A percentile compares a stretch with the other conserved stretches of the same genome.
These are phyloP conservation scores for Leptoteleia sp. DNA, from an alignment of 1,140 invertebrate species.

Conservation along the genomic window DNA sequence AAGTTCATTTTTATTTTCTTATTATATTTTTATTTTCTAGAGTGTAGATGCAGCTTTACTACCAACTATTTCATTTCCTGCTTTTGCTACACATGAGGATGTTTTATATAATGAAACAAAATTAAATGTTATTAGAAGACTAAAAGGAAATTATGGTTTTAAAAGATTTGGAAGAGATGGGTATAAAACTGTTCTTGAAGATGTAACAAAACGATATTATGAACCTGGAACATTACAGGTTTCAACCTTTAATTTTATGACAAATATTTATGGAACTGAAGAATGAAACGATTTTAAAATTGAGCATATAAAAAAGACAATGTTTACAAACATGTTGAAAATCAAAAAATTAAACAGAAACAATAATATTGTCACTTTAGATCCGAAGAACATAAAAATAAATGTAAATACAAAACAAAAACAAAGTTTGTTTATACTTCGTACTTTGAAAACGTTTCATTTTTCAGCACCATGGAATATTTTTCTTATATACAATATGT, in stretches of 20 bases:
- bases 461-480: no score
- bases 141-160: conserved; percentile 95
- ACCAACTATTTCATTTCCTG: conserved; percentile 97
- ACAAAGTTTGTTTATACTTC: no score
- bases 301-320: no score
- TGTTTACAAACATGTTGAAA: no score
- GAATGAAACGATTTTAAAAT: no score
- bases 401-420: no score
- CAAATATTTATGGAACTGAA: no score
- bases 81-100: conserved; percentile 98
- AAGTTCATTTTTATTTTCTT: background rate
- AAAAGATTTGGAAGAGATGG: conserved; percentile 98
- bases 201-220: conserved; percentile 88
- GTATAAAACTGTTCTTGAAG: conserved; percentile 94
- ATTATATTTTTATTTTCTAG: no score
- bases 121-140: conserved; percentile 90
- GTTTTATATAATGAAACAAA: conserved; percentile 93
- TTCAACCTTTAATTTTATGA: background rate
- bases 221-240: conserved; percentile 87
- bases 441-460: no score
- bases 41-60: conserved; percentile 94
- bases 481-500: conserved; percentile 1
- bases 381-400: no score
- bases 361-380: no score
- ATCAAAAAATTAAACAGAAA: no score